Conservation (phyloP, 2,113 vertebrate species). For the Tricholaema leucomelas region DNA sequence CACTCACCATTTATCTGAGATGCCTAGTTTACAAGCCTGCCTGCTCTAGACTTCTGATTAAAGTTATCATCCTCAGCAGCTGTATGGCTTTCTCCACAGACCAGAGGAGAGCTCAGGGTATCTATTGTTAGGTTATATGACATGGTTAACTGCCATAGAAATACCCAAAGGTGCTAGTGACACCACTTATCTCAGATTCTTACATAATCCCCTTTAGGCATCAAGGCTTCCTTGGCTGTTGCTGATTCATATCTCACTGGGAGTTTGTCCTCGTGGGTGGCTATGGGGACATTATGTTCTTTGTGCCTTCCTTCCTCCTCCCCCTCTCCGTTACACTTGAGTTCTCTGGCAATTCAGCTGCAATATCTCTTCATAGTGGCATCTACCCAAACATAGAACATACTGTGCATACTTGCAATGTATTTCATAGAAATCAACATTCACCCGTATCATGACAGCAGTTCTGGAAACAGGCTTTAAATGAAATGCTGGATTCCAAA, state of each 20-base stretch:
- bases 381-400: conserved; percentile 59
- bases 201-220: conserved; percentile 12
- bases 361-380: not conserved
- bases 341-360: conserved; percentile 45
- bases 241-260: conserved; percentile 20
- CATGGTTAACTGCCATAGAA: not conserved
- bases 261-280: conserved; percentile 48
- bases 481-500: not conserved
- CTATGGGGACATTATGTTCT: conserved; percentile 61
- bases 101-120: not conserved
- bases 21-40: not conserved
- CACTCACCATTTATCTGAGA: not conserved
- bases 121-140: not conserved
- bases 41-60: not conserved
- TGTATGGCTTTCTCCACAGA: not conserved
- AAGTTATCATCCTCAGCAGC: conserved; percentile 2
- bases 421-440: conserved; percentile 40
- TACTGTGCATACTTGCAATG: conserved; percentile 32
- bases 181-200: conserved; percentile 8
- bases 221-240: conserved; percentile 9
- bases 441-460: not conserved
- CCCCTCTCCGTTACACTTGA: not conserved
- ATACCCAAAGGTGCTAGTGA: not conserved
- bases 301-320: conserved; percentile 41
- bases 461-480: not conserved